A percentile compares a stretch with the other conserved stretches of the same genome.
Evolutionary conservation across 2,113 vertebrate genomes (phyloP).

Genomic region (Pelodiscus sinensis): DNA sequence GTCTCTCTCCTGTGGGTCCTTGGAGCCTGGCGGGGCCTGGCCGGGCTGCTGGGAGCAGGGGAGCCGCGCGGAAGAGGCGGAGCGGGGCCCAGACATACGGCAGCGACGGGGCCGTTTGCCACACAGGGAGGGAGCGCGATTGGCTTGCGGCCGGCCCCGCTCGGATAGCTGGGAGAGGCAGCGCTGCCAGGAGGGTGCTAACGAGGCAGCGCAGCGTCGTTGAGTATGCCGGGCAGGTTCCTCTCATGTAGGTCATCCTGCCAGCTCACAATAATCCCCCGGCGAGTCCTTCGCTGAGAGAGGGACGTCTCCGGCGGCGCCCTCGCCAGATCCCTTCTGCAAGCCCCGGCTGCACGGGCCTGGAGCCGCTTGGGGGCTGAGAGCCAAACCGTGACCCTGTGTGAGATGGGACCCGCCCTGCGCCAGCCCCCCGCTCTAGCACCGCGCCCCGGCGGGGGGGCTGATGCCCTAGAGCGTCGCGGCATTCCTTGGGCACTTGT

Average conservation of each 20-base stretch:
- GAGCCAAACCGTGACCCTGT: too few species aligned
- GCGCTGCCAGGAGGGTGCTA: constrained; percentile 67
- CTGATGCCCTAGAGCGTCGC: neutral
- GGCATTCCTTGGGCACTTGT: neutral
- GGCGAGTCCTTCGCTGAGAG: neutral
- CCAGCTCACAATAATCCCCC: neutral
- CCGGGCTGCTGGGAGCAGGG: neutral
- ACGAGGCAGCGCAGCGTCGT: constrained; percentile 64
- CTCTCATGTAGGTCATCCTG: neutral
- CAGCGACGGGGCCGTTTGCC: constrained; percentile 33
- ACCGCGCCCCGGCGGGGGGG: too few species aligned
- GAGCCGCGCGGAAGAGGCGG: neutral
- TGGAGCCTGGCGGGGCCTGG: too few species aligned
- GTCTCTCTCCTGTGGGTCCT: neutral
- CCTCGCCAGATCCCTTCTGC: neutral
- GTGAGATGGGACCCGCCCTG: too few species aligned
- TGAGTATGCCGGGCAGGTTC: neutral
- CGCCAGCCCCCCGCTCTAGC: too few species aligned
- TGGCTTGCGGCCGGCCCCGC: constrained; percentile 57
- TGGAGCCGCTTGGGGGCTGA: too few species aligned
- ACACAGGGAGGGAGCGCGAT: neutral
- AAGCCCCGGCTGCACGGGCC: neutral
- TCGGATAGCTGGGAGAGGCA: constrained; percentile 65
- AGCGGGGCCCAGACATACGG: constrained; percentile 63
- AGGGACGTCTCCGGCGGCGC: neutral